These are phyloP conservation scores for Antrozous pallidus DNA, from an alignment of 2,797 vertebrate genomes.

Conservation along the genomic window DNA sequence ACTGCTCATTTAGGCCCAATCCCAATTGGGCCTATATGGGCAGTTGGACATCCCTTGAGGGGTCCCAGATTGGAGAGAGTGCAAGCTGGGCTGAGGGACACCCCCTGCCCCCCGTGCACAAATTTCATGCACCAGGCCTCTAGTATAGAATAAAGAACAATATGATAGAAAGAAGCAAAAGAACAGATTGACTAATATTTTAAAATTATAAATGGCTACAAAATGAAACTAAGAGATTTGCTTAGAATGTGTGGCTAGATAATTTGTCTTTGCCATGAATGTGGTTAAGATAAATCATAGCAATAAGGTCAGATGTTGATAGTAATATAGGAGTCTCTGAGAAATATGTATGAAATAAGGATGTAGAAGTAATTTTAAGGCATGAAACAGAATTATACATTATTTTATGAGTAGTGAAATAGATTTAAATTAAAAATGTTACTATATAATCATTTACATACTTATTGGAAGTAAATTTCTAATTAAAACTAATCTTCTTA, in stretches of 20 bases:
- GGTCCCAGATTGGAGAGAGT: too few relatives aligned
- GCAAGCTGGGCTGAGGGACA: too few relatives aligned
- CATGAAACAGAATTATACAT: neutral
- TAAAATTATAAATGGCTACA: too few relatives aligned
- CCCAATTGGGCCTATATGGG: too few relatives aligned
- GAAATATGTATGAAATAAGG: slow-evolving; percentile 5
- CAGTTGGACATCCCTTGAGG: too few relatives aligned
- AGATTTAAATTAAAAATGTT: slow-evolving; percentile 40
- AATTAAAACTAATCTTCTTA: slow-evolving; percentile 42
- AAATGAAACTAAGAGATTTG: slow-evolving; percentile 43
- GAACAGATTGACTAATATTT: too few relatives aligned
- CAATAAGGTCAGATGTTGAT: neutral
- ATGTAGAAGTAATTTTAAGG: slow-evolving; percentile 46
- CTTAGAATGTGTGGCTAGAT: neutral
- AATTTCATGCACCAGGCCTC: too few relatives aligned
- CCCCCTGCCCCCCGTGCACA: too few relatives aligned
- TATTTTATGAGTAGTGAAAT: neutral
- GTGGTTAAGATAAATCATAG: slow-evolving; percentile 38
- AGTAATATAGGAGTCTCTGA: neutral
- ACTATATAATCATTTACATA: slow-evolving; percentile 5
- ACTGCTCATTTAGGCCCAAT: too few relatives aligned
- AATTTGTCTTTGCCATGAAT: slow-evolving; percentile 37
- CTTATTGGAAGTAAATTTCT: slow-evolving; percentile 47
- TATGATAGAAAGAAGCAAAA: too few relatives aligned
- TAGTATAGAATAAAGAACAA: too few relatives aligned